These are phyloP conservation scores for Heliconius himera DNA, from an alignment of 1,140 invertebrate genomes.

Conservation along the genomic window DNA sequence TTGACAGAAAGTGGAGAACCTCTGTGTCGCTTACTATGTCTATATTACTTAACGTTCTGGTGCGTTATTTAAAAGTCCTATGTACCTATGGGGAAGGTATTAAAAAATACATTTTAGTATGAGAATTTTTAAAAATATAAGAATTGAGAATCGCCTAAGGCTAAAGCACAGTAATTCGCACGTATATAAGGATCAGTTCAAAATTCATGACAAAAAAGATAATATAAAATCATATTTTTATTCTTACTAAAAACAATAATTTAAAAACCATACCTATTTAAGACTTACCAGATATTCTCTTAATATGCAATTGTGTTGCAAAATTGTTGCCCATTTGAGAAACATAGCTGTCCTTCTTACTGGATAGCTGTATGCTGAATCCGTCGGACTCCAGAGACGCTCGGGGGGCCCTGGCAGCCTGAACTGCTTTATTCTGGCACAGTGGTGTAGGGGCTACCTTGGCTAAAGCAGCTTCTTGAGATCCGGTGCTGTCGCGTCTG, in stretches of 20 bases:
- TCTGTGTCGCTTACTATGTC: too few relatives aligned
- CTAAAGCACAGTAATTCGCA: too few relatives aligned
- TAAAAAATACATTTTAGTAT: too few relatives aligned
- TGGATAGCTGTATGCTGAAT: constrained; percentile 74
- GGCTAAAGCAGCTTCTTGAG: constrained; percentile 69
- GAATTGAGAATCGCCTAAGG: too few relatives aligned
- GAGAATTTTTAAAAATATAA: too few relatives aligned
- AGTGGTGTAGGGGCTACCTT: constrained; percentile 69
- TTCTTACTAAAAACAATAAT: background rate
- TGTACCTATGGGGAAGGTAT: too few relatives aligned
- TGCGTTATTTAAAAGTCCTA: too few relatives aligned
- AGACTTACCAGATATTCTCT: constrained; percentile 78
- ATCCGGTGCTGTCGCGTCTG: constrained; percentile 74
- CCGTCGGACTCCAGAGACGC: constrained; percentile 75
- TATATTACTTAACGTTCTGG: too few relatives aligned
- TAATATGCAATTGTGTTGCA: constrained; percentile 79
- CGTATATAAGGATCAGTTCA: too few relatives aligned
- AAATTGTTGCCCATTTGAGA: constrained; percentile 81
- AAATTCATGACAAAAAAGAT: too few relatives aligned
- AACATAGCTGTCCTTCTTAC: constrained; percentile 78
- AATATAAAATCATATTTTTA: too few relatives aligned
- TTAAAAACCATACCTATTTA: background rate
- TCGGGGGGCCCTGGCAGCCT: constrained; percentile 67
- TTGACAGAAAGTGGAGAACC: too few relatives aligned
- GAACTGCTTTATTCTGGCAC: constrained; percentile 70